phyloP scores from a whole-genome alignment of 2,888 invertebrate genomes.

The Drosophila glabriapex region DNA sequence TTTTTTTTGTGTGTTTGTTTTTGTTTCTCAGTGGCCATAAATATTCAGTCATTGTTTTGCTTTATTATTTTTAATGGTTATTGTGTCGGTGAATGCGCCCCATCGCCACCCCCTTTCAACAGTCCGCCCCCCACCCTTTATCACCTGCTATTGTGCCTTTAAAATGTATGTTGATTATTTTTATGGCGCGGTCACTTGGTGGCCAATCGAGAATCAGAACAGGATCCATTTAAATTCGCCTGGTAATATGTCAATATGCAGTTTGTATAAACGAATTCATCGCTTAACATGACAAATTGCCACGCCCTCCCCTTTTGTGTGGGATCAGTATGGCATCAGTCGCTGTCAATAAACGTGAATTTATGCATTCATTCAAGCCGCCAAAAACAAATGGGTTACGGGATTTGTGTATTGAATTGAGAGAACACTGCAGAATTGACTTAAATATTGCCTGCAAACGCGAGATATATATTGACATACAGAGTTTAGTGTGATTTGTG shows the following conservation, averaged over 20 bases:
- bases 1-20: slow-evolving; percentile 27
- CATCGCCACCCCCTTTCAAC: neutral
- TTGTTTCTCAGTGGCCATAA: slow-evolving; percentile 61
- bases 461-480: neutral
- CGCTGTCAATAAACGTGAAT: slow-evolving; percentile 63
- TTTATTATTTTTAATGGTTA: slow-evolving; percentile 81
- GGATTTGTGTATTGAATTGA: slow-evolving; percentile 8
- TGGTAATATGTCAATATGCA: slow-evolving; percentile 72
- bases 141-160: neutral
- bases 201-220: slow-evolving; percentile 69
- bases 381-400: slow-evolving; percentile 13
- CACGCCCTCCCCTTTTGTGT: slow-evolving; percentile 56
- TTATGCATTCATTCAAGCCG: slow-evolving; percentile 49
- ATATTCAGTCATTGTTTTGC: slow-evolving; percentile 78
- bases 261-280: slow-evolving; percentile 40
- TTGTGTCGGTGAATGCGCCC: slow-evolving; percentile 60
- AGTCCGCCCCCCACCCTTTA: neutral
- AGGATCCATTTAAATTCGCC: slow-evolving; percentile 67
- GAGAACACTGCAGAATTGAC: neutral
- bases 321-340: slow-evolving; percentile 30
- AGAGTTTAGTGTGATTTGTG: neutral
- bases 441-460: neutral
- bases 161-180: slow-evolving; percentile 81
- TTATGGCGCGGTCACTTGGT: slow-evolving; percentile 78
- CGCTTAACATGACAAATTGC: slow-evolving; percentile 77